Base-by-base conservation (phyloP, 2,797 vertebrate genomes). In the Takifugu rubripes region DNA sequence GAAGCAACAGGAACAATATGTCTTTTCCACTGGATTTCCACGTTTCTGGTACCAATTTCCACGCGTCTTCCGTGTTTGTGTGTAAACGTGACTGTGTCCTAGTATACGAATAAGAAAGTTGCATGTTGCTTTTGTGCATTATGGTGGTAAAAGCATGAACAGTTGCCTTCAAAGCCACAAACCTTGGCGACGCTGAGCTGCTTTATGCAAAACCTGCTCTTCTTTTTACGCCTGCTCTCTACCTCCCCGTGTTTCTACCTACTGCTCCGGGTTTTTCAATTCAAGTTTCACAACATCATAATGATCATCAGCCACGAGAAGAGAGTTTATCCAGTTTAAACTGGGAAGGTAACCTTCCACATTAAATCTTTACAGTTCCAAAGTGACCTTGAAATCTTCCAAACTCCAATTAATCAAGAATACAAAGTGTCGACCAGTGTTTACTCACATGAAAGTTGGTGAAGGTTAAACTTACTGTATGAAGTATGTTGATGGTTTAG, bases 191-290 rank as follows among this genome's bases (percentile, higher is more conserved):
- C 46, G 61, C 54, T 74, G 5, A 63, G 16, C 0, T 66, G 3
- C 17, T 17, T 17, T 17, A 17, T 43, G 12, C 5, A 6, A 52
- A 45, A 47, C 42, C 21, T 65, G 52, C 57, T 70, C 46, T 45
- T 64, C 17, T 59, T 42, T 46, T 46, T n/a, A 24, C 11, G 52
- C 33, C 50, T 60, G 21, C 54, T 66, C 57, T 75, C 44, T 84
- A 74, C 72, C 78, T 82, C 70, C 59, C n/a, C 29, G 42, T 66
- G 66, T 64, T 52, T 84, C 74, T 77, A 61, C 70, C 76, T 78
- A 64, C 59, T 64, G 43, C 45, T 74, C 42, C 17, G n/a, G 26
- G 3, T 40, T 4, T 11, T 12, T 31, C 15, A 55, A 26, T 16
- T 42, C 15, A 17, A n/a, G 6, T 6, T 31, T 31, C 0, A 12